Evolutionary conservation across 2,113 vertebrate species (phyloP).

Genomic region (Nothocercus nigrocapillus): DNA sequence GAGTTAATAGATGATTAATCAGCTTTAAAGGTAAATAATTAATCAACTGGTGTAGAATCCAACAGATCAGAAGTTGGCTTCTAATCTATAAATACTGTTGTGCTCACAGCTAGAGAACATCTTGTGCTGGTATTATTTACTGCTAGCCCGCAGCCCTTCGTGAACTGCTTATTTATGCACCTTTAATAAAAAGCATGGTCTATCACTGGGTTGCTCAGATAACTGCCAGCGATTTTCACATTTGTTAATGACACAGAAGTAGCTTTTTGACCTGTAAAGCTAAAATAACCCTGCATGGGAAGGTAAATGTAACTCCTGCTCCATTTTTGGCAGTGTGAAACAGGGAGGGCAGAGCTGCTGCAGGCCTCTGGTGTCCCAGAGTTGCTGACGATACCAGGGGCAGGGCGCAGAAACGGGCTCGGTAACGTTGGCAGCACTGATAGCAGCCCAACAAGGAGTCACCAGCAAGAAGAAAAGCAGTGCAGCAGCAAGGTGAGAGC

Average conservation of each 20-base stretch:
- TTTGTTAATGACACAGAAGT: background rate
- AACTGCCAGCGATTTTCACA: background rate
- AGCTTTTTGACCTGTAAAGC: background rate
- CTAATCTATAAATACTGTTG: slow-evolving; percentile 39
- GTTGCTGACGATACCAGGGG: background rate
- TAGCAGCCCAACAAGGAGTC: background rate
- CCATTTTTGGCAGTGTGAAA: background rate
- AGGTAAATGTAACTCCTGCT: background rate
- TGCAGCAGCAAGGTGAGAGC: background rate
- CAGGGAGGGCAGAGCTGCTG: background rate
- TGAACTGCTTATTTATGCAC: background rate
- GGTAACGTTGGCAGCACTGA: background rate
- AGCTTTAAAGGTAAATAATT: slow-evolving; percentile 50
- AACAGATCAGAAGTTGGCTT: slow-evolving; percentile 4
- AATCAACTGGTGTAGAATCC: slow-evolving; percentile 12
- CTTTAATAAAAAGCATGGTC: background rate
- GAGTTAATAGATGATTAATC: slow-evolving; percentile 61
- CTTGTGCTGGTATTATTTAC: background rate
- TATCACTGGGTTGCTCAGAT: background rate
- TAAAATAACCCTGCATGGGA: background rate
- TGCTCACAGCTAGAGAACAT: background rate
- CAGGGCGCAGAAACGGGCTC: background rate
- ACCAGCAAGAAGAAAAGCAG: background rate
- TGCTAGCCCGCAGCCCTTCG: background rate
- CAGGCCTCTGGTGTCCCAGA: background rate